These are phyloP conservation scores for Hemitrygon akajei DNA, from an alignment of 2,797 vertebrate species.

Conservation along the genomic window DNA sequence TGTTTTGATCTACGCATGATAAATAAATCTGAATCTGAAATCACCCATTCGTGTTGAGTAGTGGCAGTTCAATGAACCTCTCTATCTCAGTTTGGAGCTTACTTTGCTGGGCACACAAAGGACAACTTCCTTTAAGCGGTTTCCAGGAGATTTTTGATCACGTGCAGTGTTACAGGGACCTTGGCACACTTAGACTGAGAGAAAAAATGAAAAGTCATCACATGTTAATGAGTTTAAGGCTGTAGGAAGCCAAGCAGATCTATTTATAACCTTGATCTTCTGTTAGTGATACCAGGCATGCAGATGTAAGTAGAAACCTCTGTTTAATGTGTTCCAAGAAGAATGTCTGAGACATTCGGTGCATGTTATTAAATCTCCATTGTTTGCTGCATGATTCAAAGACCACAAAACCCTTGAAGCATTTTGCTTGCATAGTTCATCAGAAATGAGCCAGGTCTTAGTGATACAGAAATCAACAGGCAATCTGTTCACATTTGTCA, in stretches of 20 bases:
- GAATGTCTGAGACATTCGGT: neutral
- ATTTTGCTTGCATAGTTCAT: too few species aligned
- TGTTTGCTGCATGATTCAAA: neutral
- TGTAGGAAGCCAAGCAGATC: neutral
- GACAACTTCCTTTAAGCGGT: neutral
- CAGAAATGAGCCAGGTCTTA: neutral
- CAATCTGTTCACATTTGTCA: neutral
- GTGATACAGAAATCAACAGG: neutral
- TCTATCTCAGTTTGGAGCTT: neutral
- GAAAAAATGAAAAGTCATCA: neutral
- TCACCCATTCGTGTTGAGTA: neutral
- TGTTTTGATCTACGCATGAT: too few species aligned
- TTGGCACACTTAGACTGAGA: too few species aligned
- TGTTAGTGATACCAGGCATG: neutral
- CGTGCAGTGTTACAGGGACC: neutral
- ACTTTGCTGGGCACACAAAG: too few species aligned
- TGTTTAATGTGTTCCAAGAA: neutral
- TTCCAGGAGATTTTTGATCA: neutral
- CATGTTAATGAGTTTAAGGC: conserved; percentile 2
- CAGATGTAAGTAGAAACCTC: neutral
- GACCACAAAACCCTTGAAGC: neutral
- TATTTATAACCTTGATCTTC: neutral
- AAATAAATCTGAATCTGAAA: too few species aligned
- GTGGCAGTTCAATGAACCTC: neutral
- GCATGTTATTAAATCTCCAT: conserved; percentile 8